Evolutionary conservation across 2,797 vertebrate species (phyloP), one percentile per base, ranked within the genome.

Genomic region (Balearica regulorum): DNA sequence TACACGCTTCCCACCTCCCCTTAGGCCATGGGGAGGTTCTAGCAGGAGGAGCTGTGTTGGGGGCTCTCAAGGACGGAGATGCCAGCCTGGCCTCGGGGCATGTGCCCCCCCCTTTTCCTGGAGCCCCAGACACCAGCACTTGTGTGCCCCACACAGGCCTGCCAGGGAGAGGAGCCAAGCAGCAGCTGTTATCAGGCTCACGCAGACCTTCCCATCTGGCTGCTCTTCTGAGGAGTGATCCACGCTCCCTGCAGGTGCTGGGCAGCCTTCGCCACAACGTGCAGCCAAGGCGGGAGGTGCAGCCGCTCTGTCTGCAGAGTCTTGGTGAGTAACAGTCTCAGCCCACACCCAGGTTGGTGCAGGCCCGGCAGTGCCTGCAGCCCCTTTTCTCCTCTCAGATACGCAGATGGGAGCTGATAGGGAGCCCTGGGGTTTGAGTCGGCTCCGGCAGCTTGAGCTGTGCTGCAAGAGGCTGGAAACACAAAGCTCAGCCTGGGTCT

Each of bases 151-250:
- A 0, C 9, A 60, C 51, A 72, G 73, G 41, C 6, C 60, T 85
- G 92, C 91, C 84, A 72, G 82, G 65, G 76, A 89, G 62, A 75
- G 79, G 22, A 95, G 96, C 91, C 94, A 94, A 83, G 92, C 82
- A 62, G 79, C 46, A 16, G 9, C 80, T 5, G 61, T 94, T 95
- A 95, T 92, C 90, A 68, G 76, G 17, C 76, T 77, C 64, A 31
- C 72, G 11, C 94, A 93, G 89, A 58, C 94, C 69, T 90, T 88
- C 87, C 91, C 89, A 75, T 66, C 84, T 94, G 96, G 87, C 94
- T 90, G 81, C 90, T 76, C 60, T 84, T 87, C 81, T 65, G 87
- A 93, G 87, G 66, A 90, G 62, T 0, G 31, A 76, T 78, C 77
- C 46, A 1, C 2, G 0, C 41, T 84, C 83, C 54, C 92, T 3